These are phyloP conservation scores for Sinosuthora webbiana DNA, from an alignment of 2,113 vertebrate genomes.

Conservation along the genomic window DNA sequence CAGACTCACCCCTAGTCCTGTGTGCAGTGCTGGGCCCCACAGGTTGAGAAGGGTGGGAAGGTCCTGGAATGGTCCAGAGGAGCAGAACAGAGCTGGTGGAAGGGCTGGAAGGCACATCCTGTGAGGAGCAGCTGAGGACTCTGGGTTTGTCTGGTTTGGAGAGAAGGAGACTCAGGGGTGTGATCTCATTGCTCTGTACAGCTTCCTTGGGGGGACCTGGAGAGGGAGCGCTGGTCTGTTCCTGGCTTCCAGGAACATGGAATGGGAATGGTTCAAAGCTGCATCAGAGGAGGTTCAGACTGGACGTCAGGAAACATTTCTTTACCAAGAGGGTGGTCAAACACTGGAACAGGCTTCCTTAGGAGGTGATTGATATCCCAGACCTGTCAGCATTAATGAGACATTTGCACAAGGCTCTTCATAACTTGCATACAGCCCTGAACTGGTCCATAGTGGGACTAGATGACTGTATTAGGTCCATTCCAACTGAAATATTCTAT, in stretches of 20 bases:
- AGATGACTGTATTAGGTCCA: neutral
- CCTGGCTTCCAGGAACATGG: neutral
- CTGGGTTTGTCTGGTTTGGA: neutral
- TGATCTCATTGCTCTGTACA: neutral
- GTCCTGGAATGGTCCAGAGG: neutral
- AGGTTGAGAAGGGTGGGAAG: neutral
- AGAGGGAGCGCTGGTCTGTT: neutral
- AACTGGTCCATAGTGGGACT: neutral
- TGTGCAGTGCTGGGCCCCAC: neutral
- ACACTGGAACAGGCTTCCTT: neutral
- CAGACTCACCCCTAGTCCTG: neutral
- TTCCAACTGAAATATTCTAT: neutral
- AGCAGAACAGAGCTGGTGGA: neutral
- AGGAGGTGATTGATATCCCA: rapidly evolving
- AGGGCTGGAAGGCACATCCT: neutral
- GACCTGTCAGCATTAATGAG: neutral
- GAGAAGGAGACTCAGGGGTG: neutral
- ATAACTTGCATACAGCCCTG: neutral
- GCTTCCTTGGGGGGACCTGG: neutral
- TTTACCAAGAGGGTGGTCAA: neutral
- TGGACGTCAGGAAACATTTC: neutral
- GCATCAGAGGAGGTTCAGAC: neutral
- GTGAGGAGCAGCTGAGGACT: neutral
- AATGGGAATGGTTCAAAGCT: neutral
- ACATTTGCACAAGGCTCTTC: neutral